Evolutionary conservation across 2,113 vertebrate genomes (phyloP).

Genomic region (Nannobrachium achirus): DNA sequence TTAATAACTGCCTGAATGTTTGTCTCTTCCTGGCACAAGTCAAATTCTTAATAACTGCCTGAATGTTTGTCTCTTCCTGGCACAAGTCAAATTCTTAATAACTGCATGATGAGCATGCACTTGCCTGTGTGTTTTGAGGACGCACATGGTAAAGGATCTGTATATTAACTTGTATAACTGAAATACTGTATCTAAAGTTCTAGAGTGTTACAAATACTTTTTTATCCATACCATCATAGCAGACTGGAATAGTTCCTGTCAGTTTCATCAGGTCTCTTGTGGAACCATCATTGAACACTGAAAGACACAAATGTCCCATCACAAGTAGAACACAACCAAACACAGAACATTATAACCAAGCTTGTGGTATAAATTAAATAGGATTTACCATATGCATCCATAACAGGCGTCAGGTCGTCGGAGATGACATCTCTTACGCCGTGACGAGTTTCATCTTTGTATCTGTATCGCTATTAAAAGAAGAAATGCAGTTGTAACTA

Average conservation of each 20-base stretch:
- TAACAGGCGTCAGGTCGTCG: constrained; percentile 93
- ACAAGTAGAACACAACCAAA: background rate
- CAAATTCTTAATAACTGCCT: too few relatives aligned
- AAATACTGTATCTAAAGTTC: too few relatives aligned
- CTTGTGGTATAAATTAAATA: background rate
- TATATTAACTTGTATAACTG: too few relatives aligned
- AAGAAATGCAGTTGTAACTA: background rate
- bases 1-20: too few relatives aligned
- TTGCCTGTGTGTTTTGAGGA: too few relatives aligned
- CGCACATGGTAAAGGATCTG: too few relatives aligned
- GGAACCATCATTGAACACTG: constrained; percentile 97
- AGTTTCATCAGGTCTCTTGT: constrained; percentile 95
- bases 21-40: too few relatives aligned
- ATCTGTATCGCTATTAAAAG: constrained; percentile 90
- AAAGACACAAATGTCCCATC: constrained; percentile 51
- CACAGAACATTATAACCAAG: too few relatives aligned
- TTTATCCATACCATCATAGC: constrained; percentile 89
- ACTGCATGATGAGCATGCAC: too few relatives aligned
- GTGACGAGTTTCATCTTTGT: constrained; percentile 93
- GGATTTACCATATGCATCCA: constrained; percentile 95
- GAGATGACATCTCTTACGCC: constrained; percentile 92
- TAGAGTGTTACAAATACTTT: too few relatives aligned
- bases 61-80: too few relatives aligned
- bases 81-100: too few relatives aligned
- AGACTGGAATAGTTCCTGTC: constrained; percentile 94